These are phyloP conservation scores for Indicator maculatus DNA, from an alignment of 2,113 vertebrate genomes.

Conservation along the genomic window DNA sequence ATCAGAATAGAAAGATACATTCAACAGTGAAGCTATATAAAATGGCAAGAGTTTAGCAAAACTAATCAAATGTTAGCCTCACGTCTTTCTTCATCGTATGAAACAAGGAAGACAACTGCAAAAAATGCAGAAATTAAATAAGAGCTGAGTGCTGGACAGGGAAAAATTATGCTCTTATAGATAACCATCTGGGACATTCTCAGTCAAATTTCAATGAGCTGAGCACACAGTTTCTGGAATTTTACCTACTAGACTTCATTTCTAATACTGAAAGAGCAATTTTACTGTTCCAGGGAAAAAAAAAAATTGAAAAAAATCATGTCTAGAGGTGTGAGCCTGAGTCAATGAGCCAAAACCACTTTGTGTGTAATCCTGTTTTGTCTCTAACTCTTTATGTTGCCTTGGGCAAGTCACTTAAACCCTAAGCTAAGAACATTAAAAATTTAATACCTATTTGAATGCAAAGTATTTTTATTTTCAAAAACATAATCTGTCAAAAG, in stretches of 20 bases:
- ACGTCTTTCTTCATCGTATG: not conserved
- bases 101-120: not conserved
- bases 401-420: slow-evolving; percentile 9
- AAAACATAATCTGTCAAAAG: not conserved
- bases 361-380: not conserved
- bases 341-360: not conserved
- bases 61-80: not conserved
- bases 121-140: not conserved
- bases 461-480: slow-evolving; percentile 2
- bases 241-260: not conserved
- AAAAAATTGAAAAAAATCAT: not conserved
- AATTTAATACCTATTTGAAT: not conserved
- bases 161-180: not conserved
- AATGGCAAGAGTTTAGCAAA: not conserved
- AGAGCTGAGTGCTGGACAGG: not conserved
- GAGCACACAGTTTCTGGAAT: not conserved
- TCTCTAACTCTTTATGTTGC: slow-evolving; percentile 16
- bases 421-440: not conserved
- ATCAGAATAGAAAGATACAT: not conserved
- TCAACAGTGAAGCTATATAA: not conserved
- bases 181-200: not conserved
- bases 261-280: not conserved
- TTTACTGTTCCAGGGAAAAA: not conserved
- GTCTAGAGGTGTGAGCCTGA: not conserved
- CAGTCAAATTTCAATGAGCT: not conserved